Conservation (phyloP, 2,113 vertebrate genomes). For the Thinocorus orbignyianus region DNA sequence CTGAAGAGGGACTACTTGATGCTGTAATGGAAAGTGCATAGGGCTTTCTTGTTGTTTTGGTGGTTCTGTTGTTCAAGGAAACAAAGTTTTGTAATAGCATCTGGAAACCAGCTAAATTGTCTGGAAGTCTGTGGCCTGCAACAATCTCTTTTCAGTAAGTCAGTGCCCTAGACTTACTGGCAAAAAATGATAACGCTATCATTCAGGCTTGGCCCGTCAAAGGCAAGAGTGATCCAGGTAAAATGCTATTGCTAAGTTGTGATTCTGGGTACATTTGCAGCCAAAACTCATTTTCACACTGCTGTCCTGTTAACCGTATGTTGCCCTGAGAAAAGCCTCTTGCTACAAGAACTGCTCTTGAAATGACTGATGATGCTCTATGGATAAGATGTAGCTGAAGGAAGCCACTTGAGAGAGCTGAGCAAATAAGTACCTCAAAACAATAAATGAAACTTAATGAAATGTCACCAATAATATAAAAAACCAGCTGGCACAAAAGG, state of each 20-base stretch:
- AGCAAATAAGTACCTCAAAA: not conserved
- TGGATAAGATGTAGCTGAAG: not conserved
- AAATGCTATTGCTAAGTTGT: not conserved
- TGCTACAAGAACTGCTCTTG: not conserved
- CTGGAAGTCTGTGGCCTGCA: not conserved
- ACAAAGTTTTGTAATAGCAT: not conserved
- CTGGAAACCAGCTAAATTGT: not conserved
- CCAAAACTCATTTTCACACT: not conserved
- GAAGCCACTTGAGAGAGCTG: not conserved
- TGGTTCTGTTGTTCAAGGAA: not conserved
- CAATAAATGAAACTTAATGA: not conserved
- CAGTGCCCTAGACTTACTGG: not conserved
- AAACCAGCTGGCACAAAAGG: not conserved
- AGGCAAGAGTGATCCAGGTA: not conserved
- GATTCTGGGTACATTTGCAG: not conserved
- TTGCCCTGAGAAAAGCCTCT: not conserved
- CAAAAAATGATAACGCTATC: not conserved
- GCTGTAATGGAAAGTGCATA: not conserved
- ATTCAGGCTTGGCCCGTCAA: not conserved
- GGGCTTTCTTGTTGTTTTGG: not conserved
- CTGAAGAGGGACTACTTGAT: not conserved
- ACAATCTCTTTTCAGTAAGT: not conserved
- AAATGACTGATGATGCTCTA: not conserved
- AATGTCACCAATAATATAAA: not conserved
- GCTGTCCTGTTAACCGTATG: not conserved